These are phyloP conservation scores for Alcis repandata DNA, from an alignment of 2,888 invertebrate species.

Conservation along the genomic window DNA sequence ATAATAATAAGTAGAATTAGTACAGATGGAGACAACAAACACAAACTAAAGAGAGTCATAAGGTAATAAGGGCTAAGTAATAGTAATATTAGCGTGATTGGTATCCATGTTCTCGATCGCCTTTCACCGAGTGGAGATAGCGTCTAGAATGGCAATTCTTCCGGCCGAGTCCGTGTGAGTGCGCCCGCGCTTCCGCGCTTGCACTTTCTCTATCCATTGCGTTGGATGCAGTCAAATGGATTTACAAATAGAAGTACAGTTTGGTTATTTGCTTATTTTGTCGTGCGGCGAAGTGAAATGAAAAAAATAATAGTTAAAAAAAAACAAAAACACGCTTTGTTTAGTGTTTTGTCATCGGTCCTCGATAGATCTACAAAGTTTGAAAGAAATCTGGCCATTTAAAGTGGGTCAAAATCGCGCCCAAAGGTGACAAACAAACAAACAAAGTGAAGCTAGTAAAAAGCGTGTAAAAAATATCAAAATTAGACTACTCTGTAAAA, in stretches of 20 bases:
- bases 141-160: conserved; percentile 38
- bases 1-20: too few relatives aligned
- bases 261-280: neutral
- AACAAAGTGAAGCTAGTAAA: too few relatives aligned
- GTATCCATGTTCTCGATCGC: conserved; percentile 9
- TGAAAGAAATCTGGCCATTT: too few relatives aligned
- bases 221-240: conserved; percentile 34
- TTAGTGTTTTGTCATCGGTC: too few relatives aligned
- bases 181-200: conserved; percentile 60
- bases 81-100: neutral
- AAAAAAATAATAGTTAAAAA: too few relatives aligned
- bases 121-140: conserved; percentile 44
- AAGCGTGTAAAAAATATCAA: too few relatives aligned
- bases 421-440: too few relatives aligned
- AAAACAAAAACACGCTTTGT: too few relatives aligned
- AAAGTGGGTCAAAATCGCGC: too few relatives aligned
- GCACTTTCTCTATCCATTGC: conserved; percentile 69
- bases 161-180: conserved; percentile 43
- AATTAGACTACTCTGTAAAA: too few relatives aligned
- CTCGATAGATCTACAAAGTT: too few relatives aligned
- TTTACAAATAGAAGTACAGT: neutral
- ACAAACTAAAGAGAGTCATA: neutral
- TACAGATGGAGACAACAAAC: neutral
- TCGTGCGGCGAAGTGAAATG: too few relatives aligned
- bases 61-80: neutral